Base-by-base conservation (phyloP, 2,888 invertebrate genomes). In the Heliconius aoede region DNA sequence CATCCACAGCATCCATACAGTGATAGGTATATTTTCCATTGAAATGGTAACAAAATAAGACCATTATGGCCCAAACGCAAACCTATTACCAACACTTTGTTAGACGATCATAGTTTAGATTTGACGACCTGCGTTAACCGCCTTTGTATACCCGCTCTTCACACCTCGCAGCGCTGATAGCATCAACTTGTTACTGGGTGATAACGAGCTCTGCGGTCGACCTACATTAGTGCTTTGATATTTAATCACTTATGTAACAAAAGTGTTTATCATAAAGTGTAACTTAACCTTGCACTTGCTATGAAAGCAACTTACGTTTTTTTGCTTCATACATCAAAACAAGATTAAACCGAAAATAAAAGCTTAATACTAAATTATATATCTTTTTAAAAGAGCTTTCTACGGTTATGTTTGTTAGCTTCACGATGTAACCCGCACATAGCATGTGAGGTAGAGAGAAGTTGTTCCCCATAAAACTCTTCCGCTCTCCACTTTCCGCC, bases 151-250 rank as follows among this genome's bases (percentile, higher is more conserved):
- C 79, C 75, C 64, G 76, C 79, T 81, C 83, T 85, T 86, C 85
- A 86, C 86, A 87, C 86, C 84, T 85, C 83, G 78, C 76, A 81
- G 81, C 79, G 77, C 82, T 77, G 83, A 84, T 85, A 81, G 67
- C 79, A 85, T 86, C 84, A 75, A 80, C 80, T 79, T 78, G 80
- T 83, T 81, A 84, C 82, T 82, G 81, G 82, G 82, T 80, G 72
- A 78, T 79, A 83, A 83, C 83, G 78, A 82, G 83, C 83, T 84
- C 82, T 82, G 80, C 83, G 82, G 82, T 81, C 80, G 71, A 81
- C 81, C 81, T 81, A 81, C 81, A 78, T 77, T 79, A 80, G 74
- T 26, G 40, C 40, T 58, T 24, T 58, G 67, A 76, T 73, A 76
- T 77, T 74, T 77, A 79, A 73, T 55, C 65, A 62, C 51, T 74